phyloP scores from a whole-genome alignment of 2,113 vertebrate genomes.

The Xenotilapia caudafasciata region DNA sequence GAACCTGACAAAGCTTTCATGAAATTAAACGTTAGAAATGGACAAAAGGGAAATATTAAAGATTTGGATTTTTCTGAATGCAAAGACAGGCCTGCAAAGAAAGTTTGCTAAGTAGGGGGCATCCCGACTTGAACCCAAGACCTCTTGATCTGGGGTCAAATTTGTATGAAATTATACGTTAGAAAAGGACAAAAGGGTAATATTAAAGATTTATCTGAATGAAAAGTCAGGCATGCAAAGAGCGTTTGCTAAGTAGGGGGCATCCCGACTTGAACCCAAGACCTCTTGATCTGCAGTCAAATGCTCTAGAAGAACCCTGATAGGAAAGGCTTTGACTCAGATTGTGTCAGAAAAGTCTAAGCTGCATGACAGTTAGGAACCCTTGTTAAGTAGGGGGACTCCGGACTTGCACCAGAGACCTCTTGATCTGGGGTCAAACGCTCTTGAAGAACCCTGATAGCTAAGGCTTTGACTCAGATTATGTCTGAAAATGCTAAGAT shows the following conservation, averaged over 20 bases:
- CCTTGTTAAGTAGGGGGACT: rapidly evolving
- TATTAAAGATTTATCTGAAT: too few relatives aligned
- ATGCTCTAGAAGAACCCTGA: rapidly evolving
- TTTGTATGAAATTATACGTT: too few relatives aligned
- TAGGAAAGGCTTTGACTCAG: rapidly evolving
- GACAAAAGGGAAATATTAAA: too few relatives aligned
- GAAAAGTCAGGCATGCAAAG: too few relatives aligned
- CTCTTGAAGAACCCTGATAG: rapidly evolving
- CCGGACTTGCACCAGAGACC: rapidly evolving
- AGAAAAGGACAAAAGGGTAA: too few relatives aligned
- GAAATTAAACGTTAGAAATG: too few relatives aligned
- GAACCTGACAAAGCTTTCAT: too few relatives aligned
- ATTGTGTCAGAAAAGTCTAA: rapidly evolving
- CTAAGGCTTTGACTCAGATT: rapidly evolving
- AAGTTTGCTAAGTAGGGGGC: rapidly evolving
- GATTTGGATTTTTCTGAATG: too few relatives aligned
- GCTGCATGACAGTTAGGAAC: rapidly evolving
- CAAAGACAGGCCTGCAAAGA: rapidly evolving
- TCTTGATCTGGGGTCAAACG: neutral
- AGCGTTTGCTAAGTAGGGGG: slow-evolving; percentile 52
- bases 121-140: too few relatives aligned
- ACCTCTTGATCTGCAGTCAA: slow-evolving; percentile 46
- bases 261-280: slow-evolving; percentile 79
- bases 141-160: too few relatives aligned
- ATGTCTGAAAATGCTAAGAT: rapidly evolving